phyloP scores from a whole-genome alignment of 2,797 vertebrate species.

The Pangasius larnaudii region DNA sequence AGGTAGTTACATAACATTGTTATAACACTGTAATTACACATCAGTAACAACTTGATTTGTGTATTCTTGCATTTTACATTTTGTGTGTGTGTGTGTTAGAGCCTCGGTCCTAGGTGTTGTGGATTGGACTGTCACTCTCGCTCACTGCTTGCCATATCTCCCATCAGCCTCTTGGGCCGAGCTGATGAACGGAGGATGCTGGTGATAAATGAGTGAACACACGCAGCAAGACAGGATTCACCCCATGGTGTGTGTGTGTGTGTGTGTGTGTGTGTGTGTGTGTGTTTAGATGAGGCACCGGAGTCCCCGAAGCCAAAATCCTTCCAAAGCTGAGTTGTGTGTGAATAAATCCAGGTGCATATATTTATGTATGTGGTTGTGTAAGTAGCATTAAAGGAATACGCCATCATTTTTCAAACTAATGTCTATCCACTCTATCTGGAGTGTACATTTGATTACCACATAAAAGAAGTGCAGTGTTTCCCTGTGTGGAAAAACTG shows the following conservation, averaged over 20 bases:
- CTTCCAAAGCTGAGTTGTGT: constrained; percentile 27
- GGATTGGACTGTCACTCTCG: constrained; percentile 77
- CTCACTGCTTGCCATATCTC: constrained; percentile 70
- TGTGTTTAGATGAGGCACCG: constrained; percentile 19
- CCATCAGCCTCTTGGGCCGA: constrained; percentile 63
- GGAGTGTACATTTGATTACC: background rate
- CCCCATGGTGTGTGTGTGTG: constrained; percentile 16
- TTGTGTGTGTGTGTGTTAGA: background rate
- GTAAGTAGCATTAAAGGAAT: background rate
- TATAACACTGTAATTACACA: constrained; percentile 22
- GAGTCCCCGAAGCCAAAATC: constrained; percentile 26
- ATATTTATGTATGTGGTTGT: background rate
- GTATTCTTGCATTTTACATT: background rate
- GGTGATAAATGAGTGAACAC: constrained; percentile 56
- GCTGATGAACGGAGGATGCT: constrained; percentile 58
- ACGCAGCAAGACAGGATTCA: constrained; percentile 51
- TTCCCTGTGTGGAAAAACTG: too few species aligned
- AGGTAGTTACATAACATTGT: background rate
- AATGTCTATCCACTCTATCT: background rate
- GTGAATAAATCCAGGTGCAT: background rate
- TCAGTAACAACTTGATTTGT: background rate
- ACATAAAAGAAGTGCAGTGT: background rate
- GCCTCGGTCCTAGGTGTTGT: constrained; percentile 51
- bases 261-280: constrained; percentile 16
- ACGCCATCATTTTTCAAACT: background rate